These are phyloP conservation scores for Myotis lucifugus DNA, from an alignment of 2,113 vertebrate genomes.

Conservation along the genomic window DNA sequence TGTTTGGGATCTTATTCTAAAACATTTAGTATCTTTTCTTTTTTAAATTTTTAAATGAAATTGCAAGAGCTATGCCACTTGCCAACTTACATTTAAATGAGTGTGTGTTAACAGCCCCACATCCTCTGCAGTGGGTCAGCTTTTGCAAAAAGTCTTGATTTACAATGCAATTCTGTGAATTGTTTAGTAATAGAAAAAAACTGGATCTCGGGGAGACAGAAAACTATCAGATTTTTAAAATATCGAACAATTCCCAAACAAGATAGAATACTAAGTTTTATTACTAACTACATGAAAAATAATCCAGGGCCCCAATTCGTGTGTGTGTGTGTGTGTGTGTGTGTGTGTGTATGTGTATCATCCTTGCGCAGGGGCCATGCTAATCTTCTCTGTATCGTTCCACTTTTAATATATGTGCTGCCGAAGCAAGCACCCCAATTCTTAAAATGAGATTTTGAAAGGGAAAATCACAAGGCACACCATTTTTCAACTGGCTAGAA, in stretches of 20 bases:
- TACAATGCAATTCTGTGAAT: conserved; percentile 28
- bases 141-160: conserved; percentile 43
- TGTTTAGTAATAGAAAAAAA: conserved; percentile 43
- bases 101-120: not conserved
- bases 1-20: conserved; percentile 18
- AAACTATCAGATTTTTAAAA: conserved; percentile 40
- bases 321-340: too few species aligned
- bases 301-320: not conserved
- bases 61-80: not conserved
- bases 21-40: not conserved
- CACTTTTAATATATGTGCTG: too few species aligned
- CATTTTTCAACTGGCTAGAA: conserved; percentile 32
- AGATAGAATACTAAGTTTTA: not conserved
- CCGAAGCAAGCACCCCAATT: not conserved
- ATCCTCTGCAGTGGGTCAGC: not conserved
- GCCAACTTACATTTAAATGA: conserved; percentile 15
- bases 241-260: conserved; percentile 21
- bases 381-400: too few species aligned
- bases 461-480: conserved; percentile 3
- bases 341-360: too few species aligned
- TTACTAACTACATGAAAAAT: conserved; percentile 9
- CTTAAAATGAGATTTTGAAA: conserved; percentile 58
- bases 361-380: too few species aligned
- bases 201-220: not conserved
- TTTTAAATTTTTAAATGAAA: conserved; percentile 45